phyloP scores from a whole-genome alignment of 2,888 invertebrate genomes.

The Latheticus oryzae region DNA sequence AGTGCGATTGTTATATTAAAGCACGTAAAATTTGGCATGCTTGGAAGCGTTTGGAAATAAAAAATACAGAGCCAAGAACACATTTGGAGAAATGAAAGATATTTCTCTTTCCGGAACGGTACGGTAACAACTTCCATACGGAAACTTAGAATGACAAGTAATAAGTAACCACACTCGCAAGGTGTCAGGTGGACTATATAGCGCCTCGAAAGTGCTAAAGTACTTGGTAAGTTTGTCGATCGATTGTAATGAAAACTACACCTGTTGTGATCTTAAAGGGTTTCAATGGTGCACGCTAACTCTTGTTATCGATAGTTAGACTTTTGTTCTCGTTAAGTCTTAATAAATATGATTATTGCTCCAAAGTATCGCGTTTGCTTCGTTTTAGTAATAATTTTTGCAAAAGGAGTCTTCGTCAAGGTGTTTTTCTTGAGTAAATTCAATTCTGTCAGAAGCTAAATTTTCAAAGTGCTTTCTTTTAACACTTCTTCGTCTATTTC shows the following conservation, averaged over 20 bases:
- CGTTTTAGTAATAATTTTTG: conserved; percentile 28
- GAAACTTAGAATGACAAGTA: conserved; percentile 50
- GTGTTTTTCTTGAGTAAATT: conserved; percentile 33
- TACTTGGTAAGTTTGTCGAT: conserved; percentile 44
- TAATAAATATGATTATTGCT: conserved; percentile 34
- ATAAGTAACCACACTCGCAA: conserved; percentile 48
- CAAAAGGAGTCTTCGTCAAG: conserved; percentile 19
- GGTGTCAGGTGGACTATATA: conserved; percentile 50
- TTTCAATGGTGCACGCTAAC: conserved; percentile 30
- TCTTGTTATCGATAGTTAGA: conserved; percentile 6
- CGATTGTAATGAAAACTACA: conserved; percentile 46
- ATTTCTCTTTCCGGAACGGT: conserved; percentile 45
- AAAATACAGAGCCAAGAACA: conserved; percentile 32
- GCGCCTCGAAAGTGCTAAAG: conserved; percentile 45
- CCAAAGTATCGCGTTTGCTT: conserved; percentile 30
- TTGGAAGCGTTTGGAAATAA: conserved; percentile 25
- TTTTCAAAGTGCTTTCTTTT: conserved; percentile 42
- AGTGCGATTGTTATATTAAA: conserved; percentile 38
- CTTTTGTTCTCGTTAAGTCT: conserved; percentile 16
- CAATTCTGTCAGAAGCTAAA: conserved; percentile 40
- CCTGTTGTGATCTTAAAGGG: conserved; percentile 43
- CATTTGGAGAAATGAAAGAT: conserved; percentile 43
- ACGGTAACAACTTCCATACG: conserved; percentile 45
- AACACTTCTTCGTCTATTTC: conserved; percentile 33
- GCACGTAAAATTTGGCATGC: conserved; percentile 39